phyloP scores from a whole-genome alignment of 2,888 invertebrate genomes.

The Tipula lateralis region DNA sequence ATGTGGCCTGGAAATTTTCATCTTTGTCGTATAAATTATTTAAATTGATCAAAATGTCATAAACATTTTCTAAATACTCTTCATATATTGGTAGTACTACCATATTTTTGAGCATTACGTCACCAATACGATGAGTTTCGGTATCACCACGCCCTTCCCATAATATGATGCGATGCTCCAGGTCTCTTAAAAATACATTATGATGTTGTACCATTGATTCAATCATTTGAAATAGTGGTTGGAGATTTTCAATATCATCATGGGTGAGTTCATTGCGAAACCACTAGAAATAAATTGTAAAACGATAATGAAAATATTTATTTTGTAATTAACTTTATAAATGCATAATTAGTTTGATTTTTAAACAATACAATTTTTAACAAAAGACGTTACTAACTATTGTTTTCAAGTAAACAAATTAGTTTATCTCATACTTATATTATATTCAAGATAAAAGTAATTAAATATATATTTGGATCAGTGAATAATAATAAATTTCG shows the following conservation, averaged over 20 bases:
- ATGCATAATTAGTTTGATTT: not conserved
- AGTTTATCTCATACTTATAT: not conserved
- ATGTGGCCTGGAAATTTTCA: constrained; percentile 63
- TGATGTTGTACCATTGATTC: constrained; percentile 81
- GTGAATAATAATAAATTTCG: too few relatives aligned
- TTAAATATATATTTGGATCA: too few relatives aligned
- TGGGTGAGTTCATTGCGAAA: constrained; percentile 65
- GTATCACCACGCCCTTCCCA: constrained; percentile 63
- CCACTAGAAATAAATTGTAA: constrained; percentile 53
- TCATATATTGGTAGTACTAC: constrained; percentile 62
- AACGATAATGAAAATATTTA: not conserved
- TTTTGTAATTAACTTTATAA: too few relatives aligned
- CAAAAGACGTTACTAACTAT: not conserved
- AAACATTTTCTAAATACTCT: constrained; percentile 67
- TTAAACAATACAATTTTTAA: not conserved
- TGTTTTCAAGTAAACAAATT: not conserved
- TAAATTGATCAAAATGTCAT: constrained; percentile 70
- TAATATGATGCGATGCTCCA: constrained; percentile 67
- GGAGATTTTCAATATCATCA: constrained; percentile 53
- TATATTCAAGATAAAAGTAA: not conserved
- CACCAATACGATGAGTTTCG: constrained; percentile 63
- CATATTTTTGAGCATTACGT: constrained; percentile 66
- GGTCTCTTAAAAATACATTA: constrained; percentile 69
- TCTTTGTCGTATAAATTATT: constrained; percentile 72
- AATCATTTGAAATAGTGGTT: constrained; percentile 59